Evolutionary conservation across 2,888 invertebrate genomes (phyloP).

Genomic region (Odontocerum albicorne): DNA sequence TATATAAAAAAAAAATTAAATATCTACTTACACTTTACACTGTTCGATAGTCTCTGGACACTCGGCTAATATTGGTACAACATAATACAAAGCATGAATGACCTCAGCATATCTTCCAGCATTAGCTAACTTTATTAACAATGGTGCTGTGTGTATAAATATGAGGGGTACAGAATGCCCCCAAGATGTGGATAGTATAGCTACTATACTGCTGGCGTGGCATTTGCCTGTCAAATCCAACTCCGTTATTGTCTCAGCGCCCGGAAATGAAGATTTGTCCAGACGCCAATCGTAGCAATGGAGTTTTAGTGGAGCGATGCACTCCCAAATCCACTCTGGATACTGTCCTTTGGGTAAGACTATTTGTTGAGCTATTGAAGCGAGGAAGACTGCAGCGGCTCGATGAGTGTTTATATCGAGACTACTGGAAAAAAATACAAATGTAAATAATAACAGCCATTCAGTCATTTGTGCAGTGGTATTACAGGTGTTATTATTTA

Average conservation of each 20-base stretch:
- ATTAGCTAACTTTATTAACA: constrained; percentile 42
- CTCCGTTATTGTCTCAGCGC: constrained; percentile 19
- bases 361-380: constrained; percentile 17
- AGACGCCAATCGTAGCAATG: constrained; percentile 46
- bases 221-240: constrained; percentile 34
- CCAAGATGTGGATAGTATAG: constrained; percentile 47
- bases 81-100: constrained; percentile 45
- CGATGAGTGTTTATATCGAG: constrained; percentile 42
- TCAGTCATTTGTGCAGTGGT: too few species aligned
- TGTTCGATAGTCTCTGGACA: constrained; percentile 50
- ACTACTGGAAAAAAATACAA: constrained; percentile 43
- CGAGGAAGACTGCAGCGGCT: constrained; percentile 28
- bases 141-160: constrained; percentile 47
- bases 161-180: constrained; percentile 50
- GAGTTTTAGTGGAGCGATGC: constrained; percentile 43
- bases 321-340: constrained; percentile 47
- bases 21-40: constrained; percentile 28
- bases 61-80: constrained; percentile 47
- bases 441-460: neutral
- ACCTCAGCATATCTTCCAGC: constrained; percentile 43
- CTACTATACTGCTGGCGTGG: constrained; percentile 31
- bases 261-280: constrained; percentile 9
- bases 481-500: too few species aligned
- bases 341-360: constrained; percentile 17
- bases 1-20: neutral